These are phyloP conservation scores for Aphelinus certus DNA, from an alignment of 1,140 invertebrate genomes.

Conservation along the genomic window DNA sequence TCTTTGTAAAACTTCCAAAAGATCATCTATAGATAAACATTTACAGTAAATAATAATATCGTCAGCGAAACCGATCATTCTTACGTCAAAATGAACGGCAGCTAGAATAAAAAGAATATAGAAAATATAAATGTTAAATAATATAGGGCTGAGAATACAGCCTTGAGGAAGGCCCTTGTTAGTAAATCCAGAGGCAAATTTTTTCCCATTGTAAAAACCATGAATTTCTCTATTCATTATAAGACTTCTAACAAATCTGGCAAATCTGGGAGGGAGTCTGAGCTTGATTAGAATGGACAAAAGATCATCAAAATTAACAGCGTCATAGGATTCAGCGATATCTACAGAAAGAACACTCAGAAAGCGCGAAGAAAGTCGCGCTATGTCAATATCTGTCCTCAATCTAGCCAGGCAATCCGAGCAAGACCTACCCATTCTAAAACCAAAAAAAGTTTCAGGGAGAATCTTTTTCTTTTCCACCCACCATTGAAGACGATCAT, in stretches of 20 bases:
- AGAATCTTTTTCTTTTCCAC: slow-evolving; percentile 45
- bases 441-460: slow-evolving; percentile 36
- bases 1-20: too few species aligned
- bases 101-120: too few species aligned
- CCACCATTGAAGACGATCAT: slow-evolving; percentile 36
- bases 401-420: not conserved
- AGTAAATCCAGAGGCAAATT: not conserved
- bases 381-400: too few species aligned
- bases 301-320: not conserved
- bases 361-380: too few species aligned
- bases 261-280: not conserved
- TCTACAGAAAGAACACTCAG: not conserved
- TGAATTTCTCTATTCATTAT: not conserved
- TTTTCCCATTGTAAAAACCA: not conserved
- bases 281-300: not conserved
- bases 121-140: too few species aligned
- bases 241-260: not conserved
- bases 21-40: too few species aligned
- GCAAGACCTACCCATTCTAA: not conserved
- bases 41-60: too few species aligned
- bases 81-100: too few species aligned
- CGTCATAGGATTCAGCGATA: not conserved
- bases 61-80: too few species aligned
- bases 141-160: too few species aligned
- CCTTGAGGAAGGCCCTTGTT: not conserved